Conservation (phyloP, 2,113 vertebrate genomes). For the Catharus fuscescens region DNA sequence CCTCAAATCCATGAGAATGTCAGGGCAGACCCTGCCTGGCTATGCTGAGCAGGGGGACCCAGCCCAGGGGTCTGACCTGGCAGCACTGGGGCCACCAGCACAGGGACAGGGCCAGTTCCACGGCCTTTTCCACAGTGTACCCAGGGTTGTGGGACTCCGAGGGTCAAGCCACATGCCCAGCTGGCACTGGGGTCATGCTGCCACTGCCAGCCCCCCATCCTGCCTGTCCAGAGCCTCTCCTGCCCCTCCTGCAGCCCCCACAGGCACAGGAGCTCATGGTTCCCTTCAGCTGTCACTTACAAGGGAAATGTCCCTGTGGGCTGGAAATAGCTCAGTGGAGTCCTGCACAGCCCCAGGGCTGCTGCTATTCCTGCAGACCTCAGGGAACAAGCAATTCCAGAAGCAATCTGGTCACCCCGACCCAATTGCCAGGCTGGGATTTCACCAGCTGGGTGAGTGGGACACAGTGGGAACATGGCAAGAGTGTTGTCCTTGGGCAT, state of each 20-base stretch:
- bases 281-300: background rate
- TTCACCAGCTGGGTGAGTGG: accelerated
- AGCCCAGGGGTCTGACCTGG: accelerated
- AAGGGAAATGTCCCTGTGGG: background rate
- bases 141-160: background rate
- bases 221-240: background rate
- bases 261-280: accelerated
- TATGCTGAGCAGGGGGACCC: accelerated
- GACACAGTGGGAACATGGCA: accelerated
- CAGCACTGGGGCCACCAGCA: background rate
- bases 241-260: background rate
- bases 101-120: accelerated
- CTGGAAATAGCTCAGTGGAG: background rate
- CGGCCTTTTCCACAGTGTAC: accelerated
- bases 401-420: background rate
- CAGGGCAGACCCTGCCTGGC: background rate
- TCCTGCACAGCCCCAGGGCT: background rate
- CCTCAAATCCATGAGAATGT: background rate
- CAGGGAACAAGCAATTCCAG: background rate
- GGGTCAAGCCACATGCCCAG: accelerated
- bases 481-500: accelerated
- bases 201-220: background rate
- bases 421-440: accelerated
- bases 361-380: background rate
- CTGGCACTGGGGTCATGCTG: background rate